A percentile compares a stretch with the other conserved stretches of the same genome.
Evolutionary conservation across 30 jellyfish, hydroid and myxozoan genomes (phyloP).

Genomic region (Aurelia coerulea): DNA sequence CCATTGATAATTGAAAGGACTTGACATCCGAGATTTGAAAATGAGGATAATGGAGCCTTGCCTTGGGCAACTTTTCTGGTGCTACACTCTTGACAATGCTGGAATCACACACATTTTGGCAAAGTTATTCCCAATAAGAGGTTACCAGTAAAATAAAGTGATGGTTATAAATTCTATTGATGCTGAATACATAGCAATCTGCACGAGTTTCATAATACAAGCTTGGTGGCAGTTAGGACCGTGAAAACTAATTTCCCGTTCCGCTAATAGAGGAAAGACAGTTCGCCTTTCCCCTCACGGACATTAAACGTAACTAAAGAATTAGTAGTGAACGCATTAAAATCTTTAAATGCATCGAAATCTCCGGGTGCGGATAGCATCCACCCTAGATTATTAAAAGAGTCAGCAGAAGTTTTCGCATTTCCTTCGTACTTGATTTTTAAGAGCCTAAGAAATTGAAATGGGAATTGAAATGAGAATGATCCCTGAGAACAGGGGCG

Average conservation of each 20-base stretch:
- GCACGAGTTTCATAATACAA: too few species aligned
- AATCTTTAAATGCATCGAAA: not conserved
- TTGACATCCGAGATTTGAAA: too few species aligned
- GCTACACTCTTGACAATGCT: too few species aligned
- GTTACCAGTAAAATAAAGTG: too few species aligned
- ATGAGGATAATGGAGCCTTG: too few species aligned
- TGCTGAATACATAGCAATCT: too few species aligned
- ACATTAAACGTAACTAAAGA: not conserved
- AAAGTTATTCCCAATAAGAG: too few species aligned
- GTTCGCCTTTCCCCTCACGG: not conserved
- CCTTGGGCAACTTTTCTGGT: too few species aligned
- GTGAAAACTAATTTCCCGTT: not conserved
- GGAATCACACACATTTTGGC: too few species aligned
- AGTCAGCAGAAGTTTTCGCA: not conserved
- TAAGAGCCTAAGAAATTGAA: not conserved
- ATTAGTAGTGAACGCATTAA: not conserved
- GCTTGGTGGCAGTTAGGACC: too few species aligned
- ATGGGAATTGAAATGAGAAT: not conserved
- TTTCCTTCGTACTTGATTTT: not conserved
- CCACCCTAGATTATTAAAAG: not conserved
- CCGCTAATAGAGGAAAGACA: not conserved
- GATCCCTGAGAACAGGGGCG: constrained; percentile 5
- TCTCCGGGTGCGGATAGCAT: constrained; percentile 16
- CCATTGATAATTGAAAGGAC: too few species aligned
- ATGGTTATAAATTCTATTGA: too few species aligned